phyloP scores from a whole-genome alignment of 2,888 invertebrate species.

The Neria commutata region DNA sequence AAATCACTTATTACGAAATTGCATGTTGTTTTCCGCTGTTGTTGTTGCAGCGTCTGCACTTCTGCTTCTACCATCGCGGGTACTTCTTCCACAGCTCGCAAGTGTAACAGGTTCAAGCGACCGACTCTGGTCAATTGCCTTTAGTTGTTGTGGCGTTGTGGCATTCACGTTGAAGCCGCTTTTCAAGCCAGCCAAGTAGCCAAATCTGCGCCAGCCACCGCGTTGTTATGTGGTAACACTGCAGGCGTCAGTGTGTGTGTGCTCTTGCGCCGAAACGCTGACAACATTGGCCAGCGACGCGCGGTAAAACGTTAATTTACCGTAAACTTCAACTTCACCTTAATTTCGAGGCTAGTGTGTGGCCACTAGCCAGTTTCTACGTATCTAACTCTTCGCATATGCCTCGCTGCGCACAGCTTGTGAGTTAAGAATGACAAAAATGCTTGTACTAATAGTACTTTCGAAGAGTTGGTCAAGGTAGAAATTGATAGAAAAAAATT shows the following conservation, averaged over 20 bases:
- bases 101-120: background rate
- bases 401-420: too few relatives aligned
- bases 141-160: too few relatives aligned
- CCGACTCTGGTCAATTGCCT: conserved; percentile 10
- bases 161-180: conserved; percentile 13
- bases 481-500: too few relatives aligned
- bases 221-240: background rate
- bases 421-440: background rate
- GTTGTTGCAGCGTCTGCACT: background rate
- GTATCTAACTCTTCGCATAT: too few relatives aligned
- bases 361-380: conserved; percentile 17
- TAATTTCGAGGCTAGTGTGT: conserved; percentile 42
- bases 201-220: background rate
- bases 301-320: conserved; percentile 57
- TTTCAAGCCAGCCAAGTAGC: background rate
- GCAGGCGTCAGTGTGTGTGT: background rate
- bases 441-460: too few relatives aligned
- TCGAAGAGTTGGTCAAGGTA: too few relatives aligned
- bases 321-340: conserved; percentile 62
- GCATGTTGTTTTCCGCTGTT: background rate
- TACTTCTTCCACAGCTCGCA: background rate
- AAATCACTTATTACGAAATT: background rate
- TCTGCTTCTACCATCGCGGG: background rate
- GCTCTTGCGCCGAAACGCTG: conserved; percentile 6
- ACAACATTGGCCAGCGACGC: conserved; percentile 27